Evolutionary conservation across 2,113 vertebrate genomes (phyloP).

Genomic region (Chrysochloris asiatica): DNA sequence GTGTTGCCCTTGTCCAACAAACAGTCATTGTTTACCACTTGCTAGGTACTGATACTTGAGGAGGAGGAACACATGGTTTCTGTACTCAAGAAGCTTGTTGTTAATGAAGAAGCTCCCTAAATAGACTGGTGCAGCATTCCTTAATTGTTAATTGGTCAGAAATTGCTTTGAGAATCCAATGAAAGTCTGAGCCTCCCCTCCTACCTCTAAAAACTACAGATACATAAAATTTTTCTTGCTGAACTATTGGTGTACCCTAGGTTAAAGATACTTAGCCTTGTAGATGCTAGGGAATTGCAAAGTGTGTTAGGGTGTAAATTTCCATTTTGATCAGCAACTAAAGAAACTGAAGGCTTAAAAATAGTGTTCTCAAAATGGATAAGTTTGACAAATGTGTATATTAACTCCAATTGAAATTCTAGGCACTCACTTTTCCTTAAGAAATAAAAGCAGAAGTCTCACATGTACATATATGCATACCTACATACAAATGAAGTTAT

Average conservation of each 20-base stretch:
- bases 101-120: background rate
- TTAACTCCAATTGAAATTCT: constrained; percentile 39
- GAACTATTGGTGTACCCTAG: background rate
- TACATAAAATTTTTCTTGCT: background rate
- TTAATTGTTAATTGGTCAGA: background rate
- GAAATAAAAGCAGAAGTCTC: constrained; percentile 26
- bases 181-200: background rate
- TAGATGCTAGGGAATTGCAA: background rate
- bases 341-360: background rate
- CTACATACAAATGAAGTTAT: background rate
- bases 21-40: background rate
- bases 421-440: background rate
- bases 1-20: background rate
- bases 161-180: background rate
- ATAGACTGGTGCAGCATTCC: background rate
- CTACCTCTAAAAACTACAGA: background rate
- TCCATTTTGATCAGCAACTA: constrained; percentile 23
- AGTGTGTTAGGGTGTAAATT: background rate
- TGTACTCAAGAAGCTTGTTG: constrained; percentile 9
- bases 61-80: background rate
- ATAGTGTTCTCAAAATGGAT: background rate
- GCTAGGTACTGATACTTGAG: background rate
- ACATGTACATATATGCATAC: background rate
- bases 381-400: background rate
- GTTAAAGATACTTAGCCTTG: background rate